Evolutionary conservation across 2,888 invertebrate species (phyloP), one percentile per base, ranked within the genome.

Genomic region (Odontocolon sp.): DNA sequence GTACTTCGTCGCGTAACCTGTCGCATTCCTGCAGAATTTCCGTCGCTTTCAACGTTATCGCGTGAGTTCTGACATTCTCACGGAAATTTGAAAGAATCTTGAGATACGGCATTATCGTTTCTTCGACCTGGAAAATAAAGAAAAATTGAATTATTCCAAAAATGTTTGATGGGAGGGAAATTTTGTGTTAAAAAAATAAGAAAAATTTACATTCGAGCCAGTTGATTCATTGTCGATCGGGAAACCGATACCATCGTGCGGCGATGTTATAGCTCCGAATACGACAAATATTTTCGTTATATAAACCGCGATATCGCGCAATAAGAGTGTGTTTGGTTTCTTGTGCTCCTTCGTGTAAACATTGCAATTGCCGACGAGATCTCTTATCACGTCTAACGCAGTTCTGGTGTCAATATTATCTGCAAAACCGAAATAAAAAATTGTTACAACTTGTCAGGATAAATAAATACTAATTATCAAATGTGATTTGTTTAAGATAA

Each of bases 361-460:
- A 91, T 99, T 99, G 77, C 94, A 93, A n/a, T 94, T 92, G 1
- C 94, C 92, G n/a, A 99, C 95, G 56, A 99, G 91, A 86, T 98
- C 97, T 75, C 97, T 93, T 1, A 99, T 91, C 0, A 92, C 92
- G 87, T 99, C 98, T 63, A 99, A 87, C 0, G 95, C 95, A n/a
- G 93, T 92, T 82, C 96, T 94, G 0, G 99, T 99, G 91, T 99
- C 98, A 68, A 99, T 93, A 89, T 98, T 99, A 91, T 99, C 96
- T 95, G 86, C 11, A 89, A 85, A 68, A 68, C 40, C 1, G n/a
- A n/a, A 28, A 14, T 23, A 33, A 67, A 59, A 64, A 67, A 47
- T 40, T 59, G 31, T 61, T 16, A 36, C 33, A 47, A 47, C 33
- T 28, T 31, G n/a, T 11, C 9, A 23, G 8, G 6, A 11, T 57